Conservation (phyloP, 2,113 vertebrate species). For the Sisor rabdophorus region DNA sequence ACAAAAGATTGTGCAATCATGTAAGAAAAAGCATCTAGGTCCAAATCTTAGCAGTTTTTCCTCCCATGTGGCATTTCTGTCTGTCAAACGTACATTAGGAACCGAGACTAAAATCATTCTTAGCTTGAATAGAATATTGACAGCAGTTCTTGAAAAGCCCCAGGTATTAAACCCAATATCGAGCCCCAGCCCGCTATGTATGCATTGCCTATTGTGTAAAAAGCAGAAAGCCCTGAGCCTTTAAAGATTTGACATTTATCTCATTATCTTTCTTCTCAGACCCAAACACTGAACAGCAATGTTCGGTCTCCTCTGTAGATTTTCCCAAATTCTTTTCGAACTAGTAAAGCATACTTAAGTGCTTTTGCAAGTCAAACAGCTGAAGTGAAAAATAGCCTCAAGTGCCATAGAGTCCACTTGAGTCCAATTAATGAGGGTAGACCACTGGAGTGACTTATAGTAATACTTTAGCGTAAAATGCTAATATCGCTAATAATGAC, state of each 20-base stretch:
- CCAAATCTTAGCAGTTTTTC: not conserved
- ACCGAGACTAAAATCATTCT: not conserved
- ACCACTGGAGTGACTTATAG: constrained; percentile 23
- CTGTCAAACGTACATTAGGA: not conserved
- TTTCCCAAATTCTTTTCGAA: not conserved
- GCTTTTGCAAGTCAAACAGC: constrained; percentile 44
- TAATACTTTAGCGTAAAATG: constrained; percentile 27
- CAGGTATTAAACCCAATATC: constrained; percentile 16
- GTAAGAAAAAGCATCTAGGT: too few relatives aligned
- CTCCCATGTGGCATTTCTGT: not conserved
- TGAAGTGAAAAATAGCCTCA: constrained; percentile 18
- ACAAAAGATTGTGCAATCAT: not conserved
- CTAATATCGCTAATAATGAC: constrained; percentile 30
- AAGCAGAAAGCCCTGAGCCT: not conserved
- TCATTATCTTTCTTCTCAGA: constrained; percentile 24
- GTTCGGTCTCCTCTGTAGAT: not conserved
- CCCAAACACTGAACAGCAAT: not conserved
- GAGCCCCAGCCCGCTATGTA: not conserved
- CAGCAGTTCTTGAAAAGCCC: constrained; percentile 7
- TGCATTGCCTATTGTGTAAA: constrained; percentile 13
- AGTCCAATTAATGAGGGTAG: constrained; percentile 33
- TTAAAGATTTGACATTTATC: constrained; percentile 35
- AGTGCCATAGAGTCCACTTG: constrained; percentile 25
- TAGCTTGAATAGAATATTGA: constrained; percentile 33
- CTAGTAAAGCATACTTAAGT: constrained; percentile 12